Conservation (phyloP, 2,113 vertebrate species). For the Orientallactaga bullata region DNA sequence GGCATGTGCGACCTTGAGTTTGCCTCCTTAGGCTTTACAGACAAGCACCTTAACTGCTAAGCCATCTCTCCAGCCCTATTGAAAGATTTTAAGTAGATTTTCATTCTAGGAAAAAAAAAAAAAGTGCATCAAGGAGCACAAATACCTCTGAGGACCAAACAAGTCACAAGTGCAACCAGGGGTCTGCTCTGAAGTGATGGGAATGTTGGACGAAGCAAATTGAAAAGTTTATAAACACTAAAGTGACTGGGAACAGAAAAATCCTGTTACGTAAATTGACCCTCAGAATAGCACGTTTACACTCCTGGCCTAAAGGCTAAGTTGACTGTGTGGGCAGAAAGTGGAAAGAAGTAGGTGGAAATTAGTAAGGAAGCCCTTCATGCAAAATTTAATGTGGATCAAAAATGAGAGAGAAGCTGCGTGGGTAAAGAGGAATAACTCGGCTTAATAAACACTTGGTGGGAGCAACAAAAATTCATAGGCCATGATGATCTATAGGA, state of each 20-base stretch:
- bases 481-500: not conserved
- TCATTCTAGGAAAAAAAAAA: constrained; percentile 36
- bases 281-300: not conserved
- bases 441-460: not conserved
- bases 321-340: not conserved
- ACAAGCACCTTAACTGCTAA: too few species aligned
- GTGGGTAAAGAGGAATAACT: not conserved
- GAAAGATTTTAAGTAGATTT: not conserved
- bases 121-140: not conserved
- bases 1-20: too few species aligned
- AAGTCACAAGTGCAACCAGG: not conserved
- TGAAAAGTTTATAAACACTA: not conserved
- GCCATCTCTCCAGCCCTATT: too few species aligned
- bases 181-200: not conserved
- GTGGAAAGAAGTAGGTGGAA: not conserved
- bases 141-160: not conserved
- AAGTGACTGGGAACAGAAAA: constrained; percentile 16
- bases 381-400: not conserved
- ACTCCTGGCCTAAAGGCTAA: not conserved
- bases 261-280: not conserved
- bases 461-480: not conserved
- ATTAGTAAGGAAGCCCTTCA: not conserved
- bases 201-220: not conserved
- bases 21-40: too few species aligned
- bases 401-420: not conserved